Evolutionary conservation across 2,888 invertebrate species (phyloP).

Genomic region (Drosophila rubida): DNA sequence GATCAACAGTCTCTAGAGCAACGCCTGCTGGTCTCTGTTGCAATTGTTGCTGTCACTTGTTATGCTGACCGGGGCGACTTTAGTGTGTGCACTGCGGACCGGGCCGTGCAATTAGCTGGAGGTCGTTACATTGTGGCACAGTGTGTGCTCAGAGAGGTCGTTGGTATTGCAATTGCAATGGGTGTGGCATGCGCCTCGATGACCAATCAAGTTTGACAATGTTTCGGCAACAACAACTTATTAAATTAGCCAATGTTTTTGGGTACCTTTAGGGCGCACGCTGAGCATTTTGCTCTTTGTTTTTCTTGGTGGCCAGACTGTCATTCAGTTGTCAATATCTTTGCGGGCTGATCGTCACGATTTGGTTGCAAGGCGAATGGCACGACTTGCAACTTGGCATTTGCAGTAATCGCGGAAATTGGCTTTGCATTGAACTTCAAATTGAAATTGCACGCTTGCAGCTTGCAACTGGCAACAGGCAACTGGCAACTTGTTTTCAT

Average conservation of each 20-base stretch:
- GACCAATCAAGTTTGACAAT: slow-evolving; percentile 46
- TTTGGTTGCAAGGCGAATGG: slow-evolving; percentile 39
- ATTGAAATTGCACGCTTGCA: slow-evolving; percentile 60
- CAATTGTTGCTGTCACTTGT: slow-evolving; percentile 36
- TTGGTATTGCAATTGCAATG: slow-evolving; percentile 58
- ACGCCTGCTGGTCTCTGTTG: slow-evolving; percentile 37
- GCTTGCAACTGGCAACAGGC: no score
- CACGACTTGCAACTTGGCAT: slow-evolving; percentile 49
- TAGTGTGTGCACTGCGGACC: slow-evolving; percentile 23
- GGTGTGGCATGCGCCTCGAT: slow-evolving; percentile 43
- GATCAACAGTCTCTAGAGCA: slow-evolving; percentile 12
- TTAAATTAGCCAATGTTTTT: slow-evolving; percentile 49
- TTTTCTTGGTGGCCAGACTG: slow-evolving; percentile 44
- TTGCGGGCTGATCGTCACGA: slow-evolving; percentile 67
- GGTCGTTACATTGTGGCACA: slow-evolving; percentile 56
- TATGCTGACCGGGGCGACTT: slow-evolving; percentile 33
- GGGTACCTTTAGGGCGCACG: slow-evolving; percentile 29
- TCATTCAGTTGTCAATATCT: slow-evolving; percentile 78
- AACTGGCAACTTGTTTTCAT: slow-evolving; percentile 26
- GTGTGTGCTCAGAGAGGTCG: slow-evolving; percentile 26
- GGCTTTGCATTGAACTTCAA: slow-evolving; percentile 74
- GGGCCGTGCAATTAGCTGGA: slow-evolving; percentile 67
- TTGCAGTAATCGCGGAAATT: slow-evolving; percentile 46
- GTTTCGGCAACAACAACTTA: slow-evolving; percentile 65
- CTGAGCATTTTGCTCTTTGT: slow-evolving; percentile 13